Base-by-base conservation (phyloP, 2,113 vertebrate species). In the Pao palembangensis region DNA sequence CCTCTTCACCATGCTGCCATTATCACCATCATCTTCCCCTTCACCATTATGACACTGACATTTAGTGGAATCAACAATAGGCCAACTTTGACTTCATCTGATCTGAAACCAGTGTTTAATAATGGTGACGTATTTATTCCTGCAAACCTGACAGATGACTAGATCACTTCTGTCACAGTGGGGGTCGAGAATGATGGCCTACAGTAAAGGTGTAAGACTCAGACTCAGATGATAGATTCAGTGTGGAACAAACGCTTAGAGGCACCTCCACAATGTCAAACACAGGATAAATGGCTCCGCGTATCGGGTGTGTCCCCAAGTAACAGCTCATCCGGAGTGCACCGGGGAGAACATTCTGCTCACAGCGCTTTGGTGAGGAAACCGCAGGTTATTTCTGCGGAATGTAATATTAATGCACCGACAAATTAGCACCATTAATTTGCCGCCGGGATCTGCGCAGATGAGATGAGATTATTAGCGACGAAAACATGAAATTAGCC, bases 91-190 rank as follows among this genome's bases (percentile, higher is more conserved):
- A 46, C 49, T 12, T 16, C 64, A 50, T 6, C 18, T 64, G 47
- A 47, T 67, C 51, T 50, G 8, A 34, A 69, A 59, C 38, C 28
- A 3, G 58, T 44, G 21, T 28, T 20, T 49, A 49, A 38, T 21
- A 14, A 17, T 60, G 59, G 72, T 43, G 81, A 80, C 69, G 50
- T 72, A 59, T 72, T 70, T 55, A 75, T 59, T 59, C 55, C 64
- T 57, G 59, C 46, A 41, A 50, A 21, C 15, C 43, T 60, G 51
- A 18, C 41, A 71, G 28, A 80, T 60, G 66, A 54, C 23, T 52
- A 23, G 31, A 67, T 63, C 69, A 48, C 18, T 43, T 23, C 12
- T 25, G 65, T 48, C 18, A 58, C 31, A 50, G 55, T 14, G 56
- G 10, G 42, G 42, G 43, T 58, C 57, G n/a, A 73, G 61, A 71